phyloP scores from a whole-genome alignment of 2,797 vertebrate genomes.

The Periparus ater region DNA sequence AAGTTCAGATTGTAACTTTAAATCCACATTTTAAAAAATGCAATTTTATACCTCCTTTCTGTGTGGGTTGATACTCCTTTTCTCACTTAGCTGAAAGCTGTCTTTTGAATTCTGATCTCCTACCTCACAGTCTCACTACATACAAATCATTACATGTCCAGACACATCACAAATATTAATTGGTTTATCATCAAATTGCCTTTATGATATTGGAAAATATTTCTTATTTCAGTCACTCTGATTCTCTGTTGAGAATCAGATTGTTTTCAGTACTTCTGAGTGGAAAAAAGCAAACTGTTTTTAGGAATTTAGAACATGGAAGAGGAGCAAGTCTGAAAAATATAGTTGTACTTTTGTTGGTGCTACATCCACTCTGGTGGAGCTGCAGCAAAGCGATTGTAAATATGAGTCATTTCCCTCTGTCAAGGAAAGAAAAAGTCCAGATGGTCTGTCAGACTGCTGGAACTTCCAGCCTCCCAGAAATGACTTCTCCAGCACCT shows the following conservation, averaged over 20 bases:
- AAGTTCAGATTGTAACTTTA: neutral
- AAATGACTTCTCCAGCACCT: neutral
- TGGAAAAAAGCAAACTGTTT: fast-evolving
- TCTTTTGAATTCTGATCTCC: neutral
- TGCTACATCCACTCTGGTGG: neutral
- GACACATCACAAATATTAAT: neutral
- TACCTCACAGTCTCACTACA: neutral
- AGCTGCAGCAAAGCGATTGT: neutral
- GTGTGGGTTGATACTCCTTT: neutral
- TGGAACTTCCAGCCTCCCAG: neutral
- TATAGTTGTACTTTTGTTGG: neutral
- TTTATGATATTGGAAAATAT: neutral
- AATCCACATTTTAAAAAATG: neutral
- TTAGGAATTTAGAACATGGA: neutral
- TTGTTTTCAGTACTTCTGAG: neutral
- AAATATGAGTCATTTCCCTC: neutral
- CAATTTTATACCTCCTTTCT: neutral
- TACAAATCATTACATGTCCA: neutral
- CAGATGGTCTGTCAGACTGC: neutral
- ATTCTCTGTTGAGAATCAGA: neutral
- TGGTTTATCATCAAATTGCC: neutral
- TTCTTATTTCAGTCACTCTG: neutral
- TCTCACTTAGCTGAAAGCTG: neutral
- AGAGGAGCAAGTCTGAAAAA: neutral
- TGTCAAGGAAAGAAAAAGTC: neutral